Conservation (phyloP, 2,113 vertebrate genomes). For the Phodopus roborovskii region DNA sequence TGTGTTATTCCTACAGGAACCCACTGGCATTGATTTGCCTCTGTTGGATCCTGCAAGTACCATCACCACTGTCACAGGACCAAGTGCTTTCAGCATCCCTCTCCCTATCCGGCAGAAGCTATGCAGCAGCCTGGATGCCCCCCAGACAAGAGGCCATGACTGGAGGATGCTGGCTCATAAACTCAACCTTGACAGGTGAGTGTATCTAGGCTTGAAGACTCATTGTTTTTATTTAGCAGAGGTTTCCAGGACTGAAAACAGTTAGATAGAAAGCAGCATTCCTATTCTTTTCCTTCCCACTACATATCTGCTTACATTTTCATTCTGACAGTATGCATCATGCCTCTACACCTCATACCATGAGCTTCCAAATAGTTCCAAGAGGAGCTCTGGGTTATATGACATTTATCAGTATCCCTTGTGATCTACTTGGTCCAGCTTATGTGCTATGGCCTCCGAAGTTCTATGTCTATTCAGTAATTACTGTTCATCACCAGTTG, state of each 20-base stretch:
- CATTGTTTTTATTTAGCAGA: neutral
- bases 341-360: neutral
- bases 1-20: slow-evolving; percentile 87
- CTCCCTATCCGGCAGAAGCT: slow-evolving; percentile 98
- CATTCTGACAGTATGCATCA: neutral
- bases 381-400: neutral
- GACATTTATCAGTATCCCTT: neutral
- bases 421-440: neutral
- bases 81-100: slow-evolving; percentile 96
- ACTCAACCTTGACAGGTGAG: slow-evolving; percentile 96
- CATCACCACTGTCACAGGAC: slow-evolving; percentile 94
- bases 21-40: slow-evolving; percentile 93
- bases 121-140: slow-evolving; percentile 97
- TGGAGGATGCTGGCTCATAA: slow-evolving; percentile 99
- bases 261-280: neutral
- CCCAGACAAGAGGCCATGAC: slow-evolving; percentile 97
- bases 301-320: neutral
- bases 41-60: slow-evolving; percentile 93
- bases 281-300: too few species aligned
- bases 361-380: neutral
- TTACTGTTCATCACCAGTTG: neutral
- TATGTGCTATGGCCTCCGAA: neutral
- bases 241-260: too few species aligned
- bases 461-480: neutral
- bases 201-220: neutral